Percentiles rank a stretch among this genome's conserved stretches.
Evolutionary conservation across 1,140 invertebrate species (phyloP).

Genomic region (Drosophila lowei): DNA sequence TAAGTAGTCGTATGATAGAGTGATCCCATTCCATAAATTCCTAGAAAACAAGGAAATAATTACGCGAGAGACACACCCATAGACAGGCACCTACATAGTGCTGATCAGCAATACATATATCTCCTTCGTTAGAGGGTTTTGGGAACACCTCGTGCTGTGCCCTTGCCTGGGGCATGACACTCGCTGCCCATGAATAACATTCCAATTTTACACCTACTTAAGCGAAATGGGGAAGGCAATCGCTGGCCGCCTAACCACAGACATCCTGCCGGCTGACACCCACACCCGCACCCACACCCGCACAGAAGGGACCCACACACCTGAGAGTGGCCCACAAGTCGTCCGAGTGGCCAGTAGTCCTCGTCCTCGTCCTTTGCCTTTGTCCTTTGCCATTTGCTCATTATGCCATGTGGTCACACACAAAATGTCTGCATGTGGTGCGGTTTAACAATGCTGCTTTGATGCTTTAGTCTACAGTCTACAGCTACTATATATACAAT

Average conservation of each 20-base stretch:
- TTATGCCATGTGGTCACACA: constrained; percentile 74
- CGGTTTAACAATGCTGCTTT: constrained; percentile 53
- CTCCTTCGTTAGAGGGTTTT: too few relatives aligned
- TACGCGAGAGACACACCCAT: too few relatives aligned
- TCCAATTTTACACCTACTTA: constrained; percentile 22
- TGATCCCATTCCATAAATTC: too few relatives aligned
- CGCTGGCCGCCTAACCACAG: constrained; percentile 24
- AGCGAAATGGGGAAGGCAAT: constrained; percentile 21
- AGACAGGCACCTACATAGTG: too few relatives aligned
- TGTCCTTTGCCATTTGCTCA: constrained; percentile 50
- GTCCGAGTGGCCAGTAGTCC: constrained; percentile 23
- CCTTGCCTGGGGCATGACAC: constrained; percentile 1
- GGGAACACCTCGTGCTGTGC: too few relatives aligned
- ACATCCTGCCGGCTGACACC: constrained; percentile 35
- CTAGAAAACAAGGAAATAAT: too few relatives aligned
- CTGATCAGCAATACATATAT: too few relatives aligned
- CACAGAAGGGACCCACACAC: constrained; percentile 15
- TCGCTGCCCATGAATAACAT: constrained; percentile 43
- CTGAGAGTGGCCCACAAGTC: constrained; percentile 15
- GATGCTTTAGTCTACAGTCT: constrained; percentile 31
- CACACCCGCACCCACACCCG: background rate
- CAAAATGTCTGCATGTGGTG: constrained; percentile 59
- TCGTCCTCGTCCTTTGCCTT: constrained; percentile 20
- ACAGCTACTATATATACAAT: background rate
- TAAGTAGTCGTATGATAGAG: too few relatives aligned